A percentile compares a stretch with the other conserved stretches of the same genome.
Conservation (phyloP, 1,140 invertebrate genomes). For the Hetaerina americana region DNA sequence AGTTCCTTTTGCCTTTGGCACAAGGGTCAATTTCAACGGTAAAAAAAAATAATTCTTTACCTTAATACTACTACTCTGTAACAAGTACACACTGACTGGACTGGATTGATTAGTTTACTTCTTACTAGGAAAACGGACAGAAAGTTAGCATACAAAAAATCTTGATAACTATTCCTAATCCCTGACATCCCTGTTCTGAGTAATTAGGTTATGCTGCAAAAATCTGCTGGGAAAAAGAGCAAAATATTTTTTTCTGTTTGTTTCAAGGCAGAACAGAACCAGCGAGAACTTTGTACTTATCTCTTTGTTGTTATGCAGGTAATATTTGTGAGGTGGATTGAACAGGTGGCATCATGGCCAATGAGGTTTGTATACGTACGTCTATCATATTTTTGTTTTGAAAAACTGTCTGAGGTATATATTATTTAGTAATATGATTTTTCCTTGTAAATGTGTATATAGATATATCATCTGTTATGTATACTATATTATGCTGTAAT, state of each 20-base stretch:
- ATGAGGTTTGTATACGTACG: neutral
- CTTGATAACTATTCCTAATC: neutral
- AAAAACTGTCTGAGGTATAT: neutral
- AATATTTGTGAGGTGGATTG: neutral
- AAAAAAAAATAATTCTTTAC: slow-evolving; percentile 1
- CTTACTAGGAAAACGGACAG: neutral
- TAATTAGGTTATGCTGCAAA: neutral
- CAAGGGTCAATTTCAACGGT: neutral
- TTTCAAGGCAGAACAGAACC: neutral
- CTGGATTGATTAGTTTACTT: neutral
- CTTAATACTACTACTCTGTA: neutral
- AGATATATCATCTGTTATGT: neutral
- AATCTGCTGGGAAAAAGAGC: neutral
- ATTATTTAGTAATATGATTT: slow-evolving; percentile 1
- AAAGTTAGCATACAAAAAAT: neutral
- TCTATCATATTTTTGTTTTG: neutral
- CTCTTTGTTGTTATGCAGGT: neutral
- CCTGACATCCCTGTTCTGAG: neutral
- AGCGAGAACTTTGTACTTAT: neutral
- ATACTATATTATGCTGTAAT: slow-evolving; percentile 1
- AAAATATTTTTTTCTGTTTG: neutral
- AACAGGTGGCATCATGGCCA: neutral
- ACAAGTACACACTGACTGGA: neutral
- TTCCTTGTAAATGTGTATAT: neutral
- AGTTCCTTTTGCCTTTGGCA: neutral